Evolutionary conservation across 2,888 invertebrate species (phyloP), one percentile per base, ranked within the genome.

Genomic region (Drosophila dives): DNA sequence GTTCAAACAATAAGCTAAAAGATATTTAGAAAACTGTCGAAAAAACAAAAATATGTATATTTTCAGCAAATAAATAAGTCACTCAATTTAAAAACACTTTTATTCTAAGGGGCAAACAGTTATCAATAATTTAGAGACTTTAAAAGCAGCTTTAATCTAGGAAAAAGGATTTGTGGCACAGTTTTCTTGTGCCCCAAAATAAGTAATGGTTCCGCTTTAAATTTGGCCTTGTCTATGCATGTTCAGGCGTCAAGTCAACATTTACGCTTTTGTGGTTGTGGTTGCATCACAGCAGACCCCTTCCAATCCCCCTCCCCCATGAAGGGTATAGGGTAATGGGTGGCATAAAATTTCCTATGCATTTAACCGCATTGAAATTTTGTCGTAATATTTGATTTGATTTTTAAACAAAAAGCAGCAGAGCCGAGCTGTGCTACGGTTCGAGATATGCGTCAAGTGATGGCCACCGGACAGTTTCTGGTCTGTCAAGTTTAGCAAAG

Each of bases 381-480:
- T 83, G 79, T 89, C 83, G 90, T 89, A 88, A 88, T 89, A 89
- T 89, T 89, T 89, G 88, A 88, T 90, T 88, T 86, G 86, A 90
- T 87, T 88, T 88, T 85, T 83, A 80, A 80, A 82, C 79, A 79
- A 87, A 89, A 85, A 78, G 72, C 74, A 67, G 53, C 72, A 72
- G 45, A 58, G 26, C 29, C 23, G 48, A 40, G 33, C 33, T 15
- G 12, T 23, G 63, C 60, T 2, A 34, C 2, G 60, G 53, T 75
- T 34, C 48, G 55, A 80, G 78, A 78, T 72, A 79, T 77, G 77
- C 77, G 77, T 77, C 77, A 72, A 68, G 64, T 65, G 77, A 70
- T 67, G 71, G 58, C 65, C 66, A 67, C 36, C 51, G 77, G 80
- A 67, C 64, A 71, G 77, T 59, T 58, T 58, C 54, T 33, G 75